Evolutionary conservation across 2,797 vertebrate genomes (phyloP).

Genomic region (Eulemur mongoz): DNA sequence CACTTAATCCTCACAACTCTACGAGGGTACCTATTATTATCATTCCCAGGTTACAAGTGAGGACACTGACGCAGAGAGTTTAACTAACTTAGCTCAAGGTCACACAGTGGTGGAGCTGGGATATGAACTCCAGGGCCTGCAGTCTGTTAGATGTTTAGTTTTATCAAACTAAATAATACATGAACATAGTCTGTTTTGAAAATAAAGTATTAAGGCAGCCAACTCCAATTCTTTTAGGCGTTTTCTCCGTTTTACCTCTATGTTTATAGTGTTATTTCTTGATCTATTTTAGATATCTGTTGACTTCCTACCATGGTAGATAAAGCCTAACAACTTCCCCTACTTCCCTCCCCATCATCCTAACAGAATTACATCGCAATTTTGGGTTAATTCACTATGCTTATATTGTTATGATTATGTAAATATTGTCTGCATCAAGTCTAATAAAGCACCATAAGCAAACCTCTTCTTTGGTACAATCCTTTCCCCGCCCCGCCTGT

Average conservation of each 20-base stretch:
- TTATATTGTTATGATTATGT: conserved; percentile 13
- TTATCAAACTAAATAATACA: neutral
- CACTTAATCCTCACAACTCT: neutral
- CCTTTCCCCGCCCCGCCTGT: neutral
- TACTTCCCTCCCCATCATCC: neutral
- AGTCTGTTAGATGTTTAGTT: neutral
- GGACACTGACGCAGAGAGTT: neutral
- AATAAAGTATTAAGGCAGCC: neutral
- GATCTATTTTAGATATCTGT: neutral
- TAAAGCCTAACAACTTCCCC: neutral
- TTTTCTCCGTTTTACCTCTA: neutral
- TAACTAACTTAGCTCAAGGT: neutral
- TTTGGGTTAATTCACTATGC: neutral
- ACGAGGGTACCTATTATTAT: neutral
- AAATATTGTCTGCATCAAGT: neutral
- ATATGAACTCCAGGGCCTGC: neutral
- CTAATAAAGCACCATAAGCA: conserved; percentile 4
- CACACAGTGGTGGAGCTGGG: neutral
- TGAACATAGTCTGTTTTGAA: neutral
- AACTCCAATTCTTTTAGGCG: neutral
- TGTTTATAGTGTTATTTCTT: neutral
- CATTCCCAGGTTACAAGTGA: neutral
- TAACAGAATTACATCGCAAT: neutral
- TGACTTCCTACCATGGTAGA: neutral
- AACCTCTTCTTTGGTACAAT: neutral